A percentile compares a stretch with the other conserved stretches of the same genome.
Conservation (phyloP, 2,113 vertebrate genomes). For the Semnornis frantzii region DNA sequence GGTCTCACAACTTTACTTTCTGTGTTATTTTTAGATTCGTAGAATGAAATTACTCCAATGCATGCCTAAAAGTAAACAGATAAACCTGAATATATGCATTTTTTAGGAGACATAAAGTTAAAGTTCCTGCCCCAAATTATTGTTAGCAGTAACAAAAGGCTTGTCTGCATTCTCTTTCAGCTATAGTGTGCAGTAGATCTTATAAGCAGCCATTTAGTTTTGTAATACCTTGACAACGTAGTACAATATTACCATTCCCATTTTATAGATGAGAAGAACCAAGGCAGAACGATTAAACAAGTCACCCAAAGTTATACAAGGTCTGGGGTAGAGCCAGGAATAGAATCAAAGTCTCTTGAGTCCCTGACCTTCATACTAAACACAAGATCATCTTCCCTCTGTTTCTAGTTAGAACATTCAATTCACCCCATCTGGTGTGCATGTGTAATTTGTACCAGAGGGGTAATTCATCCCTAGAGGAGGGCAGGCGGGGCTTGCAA, state of each 20-base stretch:
- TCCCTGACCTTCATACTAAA: slow-evolving; percentile 68
- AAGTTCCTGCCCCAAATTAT: neutral
- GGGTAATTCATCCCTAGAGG: slow-evolving; percentile 66
- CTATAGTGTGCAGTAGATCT: neutral
- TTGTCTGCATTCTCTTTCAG: neutral
- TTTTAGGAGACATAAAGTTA: neutral
- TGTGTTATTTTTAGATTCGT: neutral
- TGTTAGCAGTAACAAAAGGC: slow-evolving; percentile 21
- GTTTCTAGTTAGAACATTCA: slow-evolving; percentile 55
- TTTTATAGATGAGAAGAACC: slow-evolving; percentile 64
- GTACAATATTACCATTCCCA: slow-evolving; percentile 43
- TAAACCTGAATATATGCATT: neutral
- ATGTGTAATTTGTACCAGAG: slow-evolving; percentile 61
- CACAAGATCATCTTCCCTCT: slow-evolving; percentile 66
- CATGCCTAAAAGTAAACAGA: neutral
- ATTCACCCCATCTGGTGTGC: slow-evolving; percentile 65
- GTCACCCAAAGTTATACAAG: slow-evolving; percentile 71
- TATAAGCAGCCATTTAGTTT: slow-evolving; percentile 48
- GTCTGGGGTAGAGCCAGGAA: slow-evolving; percentile 63
- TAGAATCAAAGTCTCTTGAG: slow-evolving; percentile 63
- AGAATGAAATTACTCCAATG: neutral
- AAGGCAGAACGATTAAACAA: slow-evolving; percentile 65
- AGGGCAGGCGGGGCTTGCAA: slow-evolving; percentile 39
- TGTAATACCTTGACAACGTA: slow-evolving; percentile 23
- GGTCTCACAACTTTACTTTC: neutral